A percentile compares a stretch with the other conserved stretches of the same genome.
Evolutionary conservation across 2,113 vertebrate genomes (phyloP).

Genomic region (Taurulus bubalis): DNA sequence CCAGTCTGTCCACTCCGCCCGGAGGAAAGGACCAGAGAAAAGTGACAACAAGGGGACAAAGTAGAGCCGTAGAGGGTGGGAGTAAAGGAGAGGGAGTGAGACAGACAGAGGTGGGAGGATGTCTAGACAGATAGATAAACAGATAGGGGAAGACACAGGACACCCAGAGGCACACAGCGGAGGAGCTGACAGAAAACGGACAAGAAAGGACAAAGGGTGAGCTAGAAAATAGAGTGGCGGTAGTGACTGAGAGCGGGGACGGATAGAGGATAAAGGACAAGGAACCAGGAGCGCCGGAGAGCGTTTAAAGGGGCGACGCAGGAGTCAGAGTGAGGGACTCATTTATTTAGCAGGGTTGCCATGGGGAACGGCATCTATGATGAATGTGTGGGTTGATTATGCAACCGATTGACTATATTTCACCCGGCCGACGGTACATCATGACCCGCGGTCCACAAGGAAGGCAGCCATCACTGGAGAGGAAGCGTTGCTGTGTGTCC

Average conservation of each 20-base stretch:
- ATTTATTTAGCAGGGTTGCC: constrained; percentile 83
- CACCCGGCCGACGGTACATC: constrained; percentile 74
- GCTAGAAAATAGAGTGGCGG: constrained; percentile 18
- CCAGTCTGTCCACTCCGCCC: constrained; percentile 38
- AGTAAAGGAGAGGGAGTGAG: not conserved
- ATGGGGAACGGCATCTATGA: constrained; percentile 78
- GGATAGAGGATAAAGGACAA: constrained; percentile 29
- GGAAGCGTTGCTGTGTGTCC: not conserved
- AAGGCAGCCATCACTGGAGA: constrained; percentile 7
- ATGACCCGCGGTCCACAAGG: constrained; percentile 56
- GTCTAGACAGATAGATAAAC: constrained; percentile 56
- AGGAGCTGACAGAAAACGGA: constrained; percentile 37
- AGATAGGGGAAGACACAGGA: constrained; percentile 43
- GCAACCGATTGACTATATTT: constrained; percentile 83
- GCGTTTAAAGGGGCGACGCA: constrained; percentile 28
- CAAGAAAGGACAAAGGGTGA: constrained; percentile 43
- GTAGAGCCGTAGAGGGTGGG: constrained; percentile 19
- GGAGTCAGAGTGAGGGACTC: constrained; percentile 54
- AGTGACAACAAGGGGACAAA: constrained; percentile 28
- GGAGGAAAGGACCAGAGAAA: constrained; percentile 3
- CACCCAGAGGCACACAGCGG: constrained; percentile 41
- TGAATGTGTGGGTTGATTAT: constrained; percentile 84
- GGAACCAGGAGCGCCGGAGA: constrained; percentile 21
- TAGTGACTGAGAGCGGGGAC: constrained; percentile 30
- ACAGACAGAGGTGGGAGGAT: constrained; percentile 38